Base-by-base conservation (phyloP, 2,797 vertebrate genomes). In the Glyptemys insculpta region DNA sequence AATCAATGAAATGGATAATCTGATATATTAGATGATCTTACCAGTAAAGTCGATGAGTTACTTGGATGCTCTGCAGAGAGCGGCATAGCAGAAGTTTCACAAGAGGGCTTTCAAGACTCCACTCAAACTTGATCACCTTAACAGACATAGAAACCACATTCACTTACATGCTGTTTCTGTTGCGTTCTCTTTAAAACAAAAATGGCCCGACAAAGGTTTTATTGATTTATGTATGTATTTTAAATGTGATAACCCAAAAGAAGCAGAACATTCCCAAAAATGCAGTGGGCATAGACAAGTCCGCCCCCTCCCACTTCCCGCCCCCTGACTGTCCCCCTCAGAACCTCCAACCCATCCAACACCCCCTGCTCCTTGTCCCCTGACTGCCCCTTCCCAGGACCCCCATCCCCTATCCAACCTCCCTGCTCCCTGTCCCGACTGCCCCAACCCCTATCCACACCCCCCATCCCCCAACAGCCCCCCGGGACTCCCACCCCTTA, bases 101-200 rank as follows among this genome's bases (percentile, higher is more conserved):
- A 91, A 99, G 96, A 57, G 99, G 98, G 88, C 98, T 98, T 79
- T 99, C 98, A 87, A 99, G 95, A 86, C 97, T 98, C 99, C 99
- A 99, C 96, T 99, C 99, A 92, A 98, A 98, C 97, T 99, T 99
- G 80, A 99, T 94, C 53, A 99, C 99, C 99, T 99, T 78, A 56
- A 91, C 0, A 95, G 49, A 92, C 16, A 96, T 19, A 72, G 8
- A 62, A 89, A 47, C 1, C 72, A 91, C 62, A 86, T 85, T 54
- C 5, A 74, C 4, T 83, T 65, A 14, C 19, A 12, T 59, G 50
- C 5, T 68, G 18, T 1, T 14, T 86, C 84, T 83, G 10, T 18
- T 52, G 3, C 3, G 1, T 81, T 82, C 74, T 2, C 12, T 90
- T 91, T 44, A 12, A 2, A 88, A 62, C 1, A 84, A 59, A 59